Percentiles rank a stretch among this genome's conserved stretches.
These are phyloP conservation scores for Xiphophorus couchianus DNA, from an alignment of 2,113 vertebrate species.

Conservation along the genomic window DNA sequence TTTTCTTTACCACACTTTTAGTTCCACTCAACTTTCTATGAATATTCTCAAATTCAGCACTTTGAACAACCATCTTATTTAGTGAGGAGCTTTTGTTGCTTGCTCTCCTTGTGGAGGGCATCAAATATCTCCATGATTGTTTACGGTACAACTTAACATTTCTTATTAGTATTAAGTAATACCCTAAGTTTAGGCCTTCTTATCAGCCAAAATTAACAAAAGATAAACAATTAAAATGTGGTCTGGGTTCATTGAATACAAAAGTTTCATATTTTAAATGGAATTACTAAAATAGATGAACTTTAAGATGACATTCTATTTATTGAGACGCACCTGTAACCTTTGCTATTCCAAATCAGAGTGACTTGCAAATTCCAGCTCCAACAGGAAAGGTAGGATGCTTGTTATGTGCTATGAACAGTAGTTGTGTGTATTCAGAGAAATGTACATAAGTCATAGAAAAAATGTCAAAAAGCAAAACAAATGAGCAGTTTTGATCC, in stretches of 20 bases:
- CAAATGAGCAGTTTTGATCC: constrained; percentile 33
- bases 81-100: too few relatives aligned
- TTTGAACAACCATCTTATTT: background rate
- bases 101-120: background rate
- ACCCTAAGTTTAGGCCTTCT: background rate
- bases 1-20: background rate
- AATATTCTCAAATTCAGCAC: background rate
- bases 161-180: too few relatives aligned
- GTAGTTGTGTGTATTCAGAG: background rate
- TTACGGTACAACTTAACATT: background rate
- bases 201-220: background rate
- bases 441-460: constrained; percentile 5
- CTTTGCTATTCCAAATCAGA: background rate
- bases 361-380: constrained; percentile 15
- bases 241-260: background rate
- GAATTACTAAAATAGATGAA: background rate
- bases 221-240: background rate
- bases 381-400: background rate
- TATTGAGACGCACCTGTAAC: background rate
- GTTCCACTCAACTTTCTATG: background rate
- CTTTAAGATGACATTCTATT: background rate
- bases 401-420: constrained; percentile 13
- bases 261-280: background rate
- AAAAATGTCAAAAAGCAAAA: constrained; percentile 4
- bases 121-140: background rate